Evolutionary conservation across 30 jellyfish, hydroid and myxozoan species (phyloP), one percentile per base, ranked within the genome.

Genomic region (Pseudorhiza aurosa): DNA sequence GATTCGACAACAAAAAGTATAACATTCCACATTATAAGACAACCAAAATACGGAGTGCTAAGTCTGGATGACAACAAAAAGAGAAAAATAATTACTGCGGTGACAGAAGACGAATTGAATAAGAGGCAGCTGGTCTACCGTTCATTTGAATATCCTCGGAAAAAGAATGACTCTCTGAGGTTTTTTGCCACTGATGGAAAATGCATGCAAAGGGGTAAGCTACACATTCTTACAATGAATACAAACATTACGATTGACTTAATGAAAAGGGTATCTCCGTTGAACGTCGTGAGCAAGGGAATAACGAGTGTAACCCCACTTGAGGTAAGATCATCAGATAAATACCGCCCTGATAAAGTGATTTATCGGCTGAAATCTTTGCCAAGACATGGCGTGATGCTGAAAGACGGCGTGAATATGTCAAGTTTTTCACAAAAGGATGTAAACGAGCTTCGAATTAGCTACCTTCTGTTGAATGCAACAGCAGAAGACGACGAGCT

Each of bases 151-250:
- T 72, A 68, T 28, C 85, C 95, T 2, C 56, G 57, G 64, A 69
- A 30, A 65, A 56, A 44, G 51, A 83, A 71, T 49, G 95, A 83
- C 30, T 11, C 83, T 21, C 58, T 83, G 29, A 72, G 70, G 74
- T 83, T 83, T 49, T 24, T 72, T 68, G 95, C 68, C 33, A 71
- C 95, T 27, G 87, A 71, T 24, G 95, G 95, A 4, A 83, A 83
- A 30, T 65, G 87, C 25, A 26, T 83, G 76, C 82, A 69, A 37
- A 49, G 79, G 29, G 95, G 95, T 1, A 30, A 59, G 40, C 21
- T 83, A 35, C 53, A 47, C 9, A 47, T 78, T 21, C 17, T 63
- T 8, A 65, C 82, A 30, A 64, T 32, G 1, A 36, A 65, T 5
- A 26, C 11, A 15, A 78, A 63, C 28, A 59, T 33, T 4, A 69